These are phyloP conservation scores for Opisthocomus hoazin DNA, from an alignment of 2,113 vertebrate genomes.

Conservation along the genomic window DNA sequence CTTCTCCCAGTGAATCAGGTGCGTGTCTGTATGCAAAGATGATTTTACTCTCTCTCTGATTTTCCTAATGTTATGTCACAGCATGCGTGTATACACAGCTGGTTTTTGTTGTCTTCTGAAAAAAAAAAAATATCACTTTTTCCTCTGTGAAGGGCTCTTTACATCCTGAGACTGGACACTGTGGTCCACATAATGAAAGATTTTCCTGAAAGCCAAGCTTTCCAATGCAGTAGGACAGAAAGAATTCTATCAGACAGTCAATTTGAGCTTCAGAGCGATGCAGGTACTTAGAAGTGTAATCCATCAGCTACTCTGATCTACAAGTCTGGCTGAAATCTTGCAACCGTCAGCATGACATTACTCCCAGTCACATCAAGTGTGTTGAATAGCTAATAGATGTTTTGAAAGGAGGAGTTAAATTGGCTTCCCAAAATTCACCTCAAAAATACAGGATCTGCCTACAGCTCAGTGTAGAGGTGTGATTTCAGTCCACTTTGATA, in stretches of 20 bases:
- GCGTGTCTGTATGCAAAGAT: not conserved
- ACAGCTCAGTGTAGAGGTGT: not conserved
- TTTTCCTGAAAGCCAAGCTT: constrained; percentile 23
- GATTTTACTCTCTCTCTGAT: not conserved
- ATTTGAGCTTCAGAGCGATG: constrained; percentile 29
- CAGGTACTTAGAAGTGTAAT: constrained; percentile 40
- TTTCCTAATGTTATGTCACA: not conserved
- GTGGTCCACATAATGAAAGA: not conserved
- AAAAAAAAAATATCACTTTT: not conserved
- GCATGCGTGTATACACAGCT: not conserved
- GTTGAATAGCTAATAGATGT: constrained; percentile 2
- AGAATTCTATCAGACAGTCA: not conserved
- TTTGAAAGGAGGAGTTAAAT: constrained; percentile 41
- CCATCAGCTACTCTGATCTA: constrained; percentile 40
- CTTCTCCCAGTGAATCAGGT: not conserved
- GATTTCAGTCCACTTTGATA: not conserved
- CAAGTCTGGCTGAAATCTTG: constrained; percentile 51
- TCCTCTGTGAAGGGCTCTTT: not conserved
- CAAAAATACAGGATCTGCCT: not conserved
- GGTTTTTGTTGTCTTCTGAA: not conserved
- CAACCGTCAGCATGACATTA: constrained; percentile 43
- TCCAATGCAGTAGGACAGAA: not conserved
- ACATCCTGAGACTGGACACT: not conserved
- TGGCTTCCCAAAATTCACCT: constrained; percentile 11
- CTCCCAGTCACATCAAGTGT: constrained; percentile 16